Conservation (phyloP, 2,113 vertebrate genomes). For the Trachemys scripta region DNA sequence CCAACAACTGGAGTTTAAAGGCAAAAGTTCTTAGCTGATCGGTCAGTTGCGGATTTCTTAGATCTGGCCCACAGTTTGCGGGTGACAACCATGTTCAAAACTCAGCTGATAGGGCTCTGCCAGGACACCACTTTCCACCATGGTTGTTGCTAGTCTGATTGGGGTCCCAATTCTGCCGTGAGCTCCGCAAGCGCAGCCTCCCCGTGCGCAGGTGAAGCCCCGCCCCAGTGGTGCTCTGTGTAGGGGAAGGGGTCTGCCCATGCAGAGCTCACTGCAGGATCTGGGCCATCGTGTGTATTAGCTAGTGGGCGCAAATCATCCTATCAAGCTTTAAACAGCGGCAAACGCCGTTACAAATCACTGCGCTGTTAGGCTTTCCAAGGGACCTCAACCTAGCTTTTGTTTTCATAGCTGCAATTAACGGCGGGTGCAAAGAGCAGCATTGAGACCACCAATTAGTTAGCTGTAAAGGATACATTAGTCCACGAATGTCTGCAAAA, state of each 20-base stretch:
- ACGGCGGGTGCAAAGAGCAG: not conserved
- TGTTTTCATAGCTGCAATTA: not conserved
- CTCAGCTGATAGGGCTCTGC: not conserved
- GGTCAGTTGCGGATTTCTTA: conserved; percentile 34
- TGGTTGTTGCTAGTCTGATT: fast-evolving
- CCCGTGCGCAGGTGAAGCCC: not conserved
- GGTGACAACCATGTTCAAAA: not conserved
- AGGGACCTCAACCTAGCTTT: not conserved
- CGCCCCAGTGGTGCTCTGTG: not conserved
- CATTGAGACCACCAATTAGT: not conserved
- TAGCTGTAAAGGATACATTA: not conserved
- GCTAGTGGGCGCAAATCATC: not conserved
- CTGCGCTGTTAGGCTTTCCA: conserved; percentile 3
- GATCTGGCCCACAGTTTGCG: not conserved
- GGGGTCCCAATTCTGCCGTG: not conserved
- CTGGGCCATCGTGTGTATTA: not conserved
- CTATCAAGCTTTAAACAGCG: not conserved
- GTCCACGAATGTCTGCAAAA: not conserved
- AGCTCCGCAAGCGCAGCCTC: not conserved
- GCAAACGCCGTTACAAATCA: not conserved
- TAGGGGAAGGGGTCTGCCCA: not conserved
- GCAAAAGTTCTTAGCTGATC: conserved; percentile 33
- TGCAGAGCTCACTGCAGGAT: not conserved
- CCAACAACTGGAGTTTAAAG: conserved; percentile 30
- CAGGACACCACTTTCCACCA: not conserved